phyloP scores from a whole-genome alignment of 64 coral and sea anemone species.

The Dendrophyllia cribrosa region DNA sequence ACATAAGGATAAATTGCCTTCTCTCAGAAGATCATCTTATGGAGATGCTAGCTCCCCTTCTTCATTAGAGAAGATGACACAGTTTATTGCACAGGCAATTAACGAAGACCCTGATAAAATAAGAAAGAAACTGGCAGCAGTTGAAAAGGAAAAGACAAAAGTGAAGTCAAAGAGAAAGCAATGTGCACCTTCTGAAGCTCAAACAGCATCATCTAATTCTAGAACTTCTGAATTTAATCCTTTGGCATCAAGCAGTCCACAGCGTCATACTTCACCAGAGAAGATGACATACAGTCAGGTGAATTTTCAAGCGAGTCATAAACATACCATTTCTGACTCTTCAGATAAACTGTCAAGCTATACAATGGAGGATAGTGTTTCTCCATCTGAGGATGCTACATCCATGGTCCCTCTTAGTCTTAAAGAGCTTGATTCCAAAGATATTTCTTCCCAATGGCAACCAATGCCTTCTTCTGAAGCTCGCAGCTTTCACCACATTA shows the following conservation, averaged over 20 bases:
- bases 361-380: slow-evolving; percentile 63
- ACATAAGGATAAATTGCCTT: not conserved
- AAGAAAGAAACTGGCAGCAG: slow-evolving; percentile 47
- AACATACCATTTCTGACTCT: slow-evolving; percentile 1
- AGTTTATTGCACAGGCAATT: slow-evolving; percentile 67
- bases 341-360: slow-evolving; percentile 18
- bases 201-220: not conserved
- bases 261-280: slow-evolving; percentile 2
- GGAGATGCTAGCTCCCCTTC: slow-evolving; percentile 29
- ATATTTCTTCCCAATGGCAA: not conserved
- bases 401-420: not conserved
- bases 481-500: not conserved
- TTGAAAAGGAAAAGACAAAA: slow-evolving; percentile 34
- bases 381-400: slow-evolving; percentile 29
- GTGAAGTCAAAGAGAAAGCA: slow-evolving; percentile 14
- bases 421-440: slow-evolving; percentile 50
- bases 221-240: slow-evolving; percentile 33
- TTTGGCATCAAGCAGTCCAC: slow-evolving; percentile 68
- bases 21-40: slow-evolving; percentile 21
- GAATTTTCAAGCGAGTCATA: not conserved
- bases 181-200: not conserved
- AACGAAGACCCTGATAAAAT: slow-evolving; percentile 62
- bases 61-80: slow-evolving; percentile 42
- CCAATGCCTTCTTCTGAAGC: slow-evolving; percentile 22
- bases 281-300: not conserved